A percentile compares a stretch with the other conserved stretches of the same genome.
phyloP scores from a whole-genome alignment of 2,888 invertebrate genomes.

The Kryphioiulus occultus region DNA sequence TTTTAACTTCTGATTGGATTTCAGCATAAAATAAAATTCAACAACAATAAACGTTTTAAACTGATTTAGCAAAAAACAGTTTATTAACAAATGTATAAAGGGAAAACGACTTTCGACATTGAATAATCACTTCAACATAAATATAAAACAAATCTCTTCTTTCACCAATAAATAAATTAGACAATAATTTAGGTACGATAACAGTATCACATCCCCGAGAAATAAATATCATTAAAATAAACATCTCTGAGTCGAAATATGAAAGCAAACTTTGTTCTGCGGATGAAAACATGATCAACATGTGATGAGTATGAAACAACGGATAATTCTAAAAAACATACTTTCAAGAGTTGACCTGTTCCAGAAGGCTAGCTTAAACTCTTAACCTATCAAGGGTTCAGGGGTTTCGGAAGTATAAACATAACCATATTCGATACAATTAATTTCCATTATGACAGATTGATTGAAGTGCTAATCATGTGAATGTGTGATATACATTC shows the following conservation, averaged over 20 bases:
- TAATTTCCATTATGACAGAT: too few species aligned
- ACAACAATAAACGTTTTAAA: neutral
- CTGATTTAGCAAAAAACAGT: neutral
- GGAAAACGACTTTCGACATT: neutral
- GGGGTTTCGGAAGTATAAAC: too few species aligned
- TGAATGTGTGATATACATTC: too few species aligned
- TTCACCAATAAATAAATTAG: neutral
- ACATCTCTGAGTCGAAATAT: neutral
- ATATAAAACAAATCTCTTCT: neutral
- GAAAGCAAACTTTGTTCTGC: neutral
- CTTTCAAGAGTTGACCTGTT: too few species aligned
- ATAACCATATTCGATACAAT: too few species aligned
- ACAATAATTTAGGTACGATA: conserved; percentile 9
- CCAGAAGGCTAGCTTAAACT: too few species aligned
- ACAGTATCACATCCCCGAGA: neutral
- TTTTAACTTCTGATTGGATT: too few species aligned
- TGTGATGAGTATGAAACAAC: neutral
- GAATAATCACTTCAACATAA: neutral
- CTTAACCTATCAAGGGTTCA: too few species aligned
- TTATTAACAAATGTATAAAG: conserved; percentile 4
- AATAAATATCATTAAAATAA: neutral
- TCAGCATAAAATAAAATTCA: too few species aligned
- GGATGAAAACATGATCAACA: neutral
- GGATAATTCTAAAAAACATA: too few species aligned
- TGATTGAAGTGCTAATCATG: too few species aligned